phyloP scores from a whole-genome alignment of 2,888 invertebrate species.

The Drosophila parthenogenetica region DNA sequence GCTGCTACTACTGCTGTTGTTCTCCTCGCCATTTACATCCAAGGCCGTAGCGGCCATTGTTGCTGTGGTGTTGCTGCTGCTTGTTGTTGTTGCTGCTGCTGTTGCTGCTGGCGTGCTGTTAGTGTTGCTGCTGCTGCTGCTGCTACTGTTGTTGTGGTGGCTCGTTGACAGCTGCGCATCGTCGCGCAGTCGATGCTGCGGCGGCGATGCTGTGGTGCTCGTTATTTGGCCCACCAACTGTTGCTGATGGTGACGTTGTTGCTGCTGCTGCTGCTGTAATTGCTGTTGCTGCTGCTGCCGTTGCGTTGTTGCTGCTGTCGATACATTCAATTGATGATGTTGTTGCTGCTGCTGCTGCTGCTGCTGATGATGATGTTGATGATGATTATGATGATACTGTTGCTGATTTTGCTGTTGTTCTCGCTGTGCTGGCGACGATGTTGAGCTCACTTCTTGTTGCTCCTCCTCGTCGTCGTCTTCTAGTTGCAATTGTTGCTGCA shows the following conservation, averaged over 20 bases:
- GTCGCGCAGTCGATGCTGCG: conserved; percentile 71
- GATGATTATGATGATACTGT: conserved; percentile 36
- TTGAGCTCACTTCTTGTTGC: conserved; percentile 58
- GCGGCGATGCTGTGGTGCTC: conserved; percentile 83
- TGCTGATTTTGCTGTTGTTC: conserved; percentile 47
- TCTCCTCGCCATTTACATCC: conserved; percentile 39
- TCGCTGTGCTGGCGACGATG: conserved; percentile 59
- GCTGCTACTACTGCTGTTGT: conserved; percentile 26
- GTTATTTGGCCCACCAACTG: conserved; percentile 81
- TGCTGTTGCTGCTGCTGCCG: conserved; percentile 31
- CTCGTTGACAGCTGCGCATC: conserved; percentile 68
- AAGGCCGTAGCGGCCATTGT: conserved; percentile 45
- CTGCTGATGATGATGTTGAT: too few species aligned
- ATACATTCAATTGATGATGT: conserved; percentile 62
- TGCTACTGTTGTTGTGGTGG: conserved; percentile 51
- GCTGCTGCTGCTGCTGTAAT: conserved; percentile 36
- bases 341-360: conserved; percentile 34
- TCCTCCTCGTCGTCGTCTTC: conserved; percentile 35
- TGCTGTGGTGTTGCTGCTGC: background rate
- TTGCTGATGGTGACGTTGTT: conserved; percentile 39
- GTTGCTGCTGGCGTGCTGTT: conserved; percentile 40
- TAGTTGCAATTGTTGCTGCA: conserved; percentile 36
- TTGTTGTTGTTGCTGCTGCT: conserved; percentile 23
- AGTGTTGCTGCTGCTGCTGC: conserved; percentile 52
- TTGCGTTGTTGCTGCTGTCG: conserved; percentile 49